phyloP scores from a whole-genome alignment of 2,113 vertebrate genomes.

The Vulpes ferrilata region DNA sequence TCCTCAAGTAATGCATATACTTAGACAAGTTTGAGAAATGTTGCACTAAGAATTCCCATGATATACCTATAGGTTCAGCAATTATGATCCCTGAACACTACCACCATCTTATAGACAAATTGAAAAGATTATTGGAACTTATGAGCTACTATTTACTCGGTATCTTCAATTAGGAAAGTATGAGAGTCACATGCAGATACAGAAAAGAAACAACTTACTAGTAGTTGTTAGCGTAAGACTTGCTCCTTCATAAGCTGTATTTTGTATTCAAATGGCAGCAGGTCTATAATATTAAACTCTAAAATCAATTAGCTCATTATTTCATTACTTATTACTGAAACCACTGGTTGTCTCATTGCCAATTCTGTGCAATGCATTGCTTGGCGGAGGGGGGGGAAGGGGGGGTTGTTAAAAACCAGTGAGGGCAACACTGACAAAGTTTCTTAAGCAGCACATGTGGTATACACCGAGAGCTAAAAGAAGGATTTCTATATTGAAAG shows the following conservation, averaged over 20 bases:
- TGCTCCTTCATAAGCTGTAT: not conserved
- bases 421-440: constrained; percentile 3
- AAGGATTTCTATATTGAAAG: constrained; percentile 10
- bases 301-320: constrained; percentile 25
- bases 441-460: constrained; percentile 15
- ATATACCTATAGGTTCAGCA: constrained; percentile 68
- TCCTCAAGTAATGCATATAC: not conserved
- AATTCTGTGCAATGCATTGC: not conserved
- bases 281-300: constrained; percentile 30
- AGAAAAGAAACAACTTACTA: constrained; percentile 54
- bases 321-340: constrained; percentile 58
- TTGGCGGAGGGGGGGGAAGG: not conserved
- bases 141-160: constrained; percentile 46
- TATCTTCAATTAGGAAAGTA: constrained; percentile 72
- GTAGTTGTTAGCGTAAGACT: not conserved
- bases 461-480: not conserved
- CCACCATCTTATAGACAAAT: not conserved
- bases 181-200: constrained; percentile 44
- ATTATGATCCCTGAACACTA: constrained; percentile 10
- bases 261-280: constrained; percentile 41
- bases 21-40: constrained; percentile 22
- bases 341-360: not conserved
- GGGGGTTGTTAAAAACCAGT: constrained; percentile 12
- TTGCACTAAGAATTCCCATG: constrained; percentile 61
- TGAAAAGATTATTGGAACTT: constrained; percentile 67